phyloP scores from a whole-genome alignment of 2,888 invertebrate species.

The Epistrophe grossulariae region DNA sequence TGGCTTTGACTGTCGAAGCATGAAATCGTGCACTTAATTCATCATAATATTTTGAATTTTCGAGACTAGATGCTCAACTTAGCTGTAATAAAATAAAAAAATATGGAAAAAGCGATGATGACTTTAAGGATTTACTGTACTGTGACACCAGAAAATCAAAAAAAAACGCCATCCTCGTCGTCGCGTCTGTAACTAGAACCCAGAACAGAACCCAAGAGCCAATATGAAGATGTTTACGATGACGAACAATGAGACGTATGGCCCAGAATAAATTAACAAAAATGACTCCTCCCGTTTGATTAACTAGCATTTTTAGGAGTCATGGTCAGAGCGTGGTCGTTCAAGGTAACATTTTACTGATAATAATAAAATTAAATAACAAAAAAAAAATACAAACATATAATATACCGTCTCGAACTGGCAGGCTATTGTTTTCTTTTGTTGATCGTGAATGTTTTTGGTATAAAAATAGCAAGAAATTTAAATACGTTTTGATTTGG shows the following conservation, averaged over 20 bases:
- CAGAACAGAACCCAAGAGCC: background rate
- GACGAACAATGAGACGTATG: conserved; percentile 64
- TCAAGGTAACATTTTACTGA: conserved; percentile 62
- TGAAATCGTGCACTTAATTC: conserved; percentile 34
- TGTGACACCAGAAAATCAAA: conserved; percentile 28
- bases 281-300: conserved; percentile 41
- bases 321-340: conserved; percentile 70
- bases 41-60: conserved; percentile 21
- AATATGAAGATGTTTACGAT: conserved; percentile 17
- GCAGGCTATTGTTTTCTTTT: conserved; percentile 4
- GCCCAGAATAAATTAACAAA: conserved; percentile 72
- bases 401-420: conserved; percentile 5
- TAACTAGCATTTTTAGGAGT: conserved; percentile 65
- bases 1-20: conserved; percentile 44
- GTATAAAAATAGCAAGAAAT: conserved; percentile 24
- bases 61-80: conserved; percentile 23
- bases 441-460: background rate
- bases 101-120: conserved; percentile 6
- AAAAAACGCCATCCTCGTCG: background rate
- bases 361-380: conserved; percentile 52
- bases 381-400: background rate
- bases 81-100: conserved; percentile 39
- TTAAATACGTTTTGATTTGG: conserved; percentile 24
- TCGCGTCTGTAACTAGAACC: background rate
- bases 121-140: background rate